These are phyloP conservation scores for Myrmophylax atrothorax DNA, from an alignment of 2,113 vertebrate genomes.

Conservation along the genomic window DNA sequence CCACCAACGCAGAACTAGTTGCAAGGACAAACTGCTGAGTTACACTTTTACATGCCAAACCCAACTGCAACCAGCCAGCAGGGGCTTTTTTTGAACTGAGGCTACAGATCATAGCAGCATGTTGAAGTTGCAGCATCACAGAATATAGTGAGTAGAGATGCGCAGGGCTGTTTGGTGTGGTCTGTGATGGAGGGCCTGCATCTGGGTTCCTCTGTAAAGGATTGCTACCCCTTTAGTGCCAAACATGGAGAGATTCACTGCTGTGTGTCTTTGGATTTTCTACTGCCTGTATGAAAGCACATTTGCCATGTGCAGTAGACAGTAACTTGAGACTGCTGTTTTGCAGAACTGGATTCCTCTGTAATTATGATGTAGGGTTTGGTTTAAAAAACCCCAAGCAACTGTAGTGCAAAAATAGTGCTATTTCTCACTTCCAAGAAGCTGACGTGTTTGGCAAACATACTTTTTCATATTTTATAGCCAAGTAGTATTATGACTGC, in stretches of 20 bases:
- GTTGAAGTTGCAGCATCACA: not conserved
- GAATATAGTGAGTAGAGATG: not conserved
- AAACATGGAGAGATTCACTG: not conserved
- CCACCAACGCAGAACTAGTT: not conserved
- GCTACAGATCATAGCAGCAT: not conserved
- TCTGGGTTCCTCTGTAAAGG: not conserved
- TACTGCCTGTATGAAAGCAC: fast-evolving
- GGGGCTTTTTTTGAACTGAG: not conserved
- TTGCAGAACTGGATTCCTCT: not conserved
- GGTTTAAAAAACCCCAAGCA: not conserved
- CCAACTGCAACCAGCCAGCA: not conserved
- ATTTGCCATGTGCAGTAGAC: not conserved
- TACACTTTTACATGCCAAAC: not conserved
- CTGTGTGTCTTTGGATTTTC: not conserved
- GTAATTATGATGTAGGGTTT: not conserved
- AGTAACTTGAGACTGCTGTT: not conserved
- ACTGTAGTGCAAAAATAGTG: not conserved
- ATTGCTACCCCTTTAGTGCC: not conserved
- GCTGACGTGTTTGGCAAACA: not conserved
- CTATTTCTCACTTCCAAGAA: not conserved
- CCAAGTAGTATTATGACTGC: not conserved
- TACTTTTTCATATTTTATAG: not conserved
- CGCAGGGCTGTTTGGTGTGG: not conserved
- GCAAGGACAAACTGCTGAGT: not conserved
- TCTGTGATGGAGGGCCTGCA: not conserved